Conservation (phyloP, 2,113 vertebrate genomes). For the Sylvilagus bachmani region DNA sequence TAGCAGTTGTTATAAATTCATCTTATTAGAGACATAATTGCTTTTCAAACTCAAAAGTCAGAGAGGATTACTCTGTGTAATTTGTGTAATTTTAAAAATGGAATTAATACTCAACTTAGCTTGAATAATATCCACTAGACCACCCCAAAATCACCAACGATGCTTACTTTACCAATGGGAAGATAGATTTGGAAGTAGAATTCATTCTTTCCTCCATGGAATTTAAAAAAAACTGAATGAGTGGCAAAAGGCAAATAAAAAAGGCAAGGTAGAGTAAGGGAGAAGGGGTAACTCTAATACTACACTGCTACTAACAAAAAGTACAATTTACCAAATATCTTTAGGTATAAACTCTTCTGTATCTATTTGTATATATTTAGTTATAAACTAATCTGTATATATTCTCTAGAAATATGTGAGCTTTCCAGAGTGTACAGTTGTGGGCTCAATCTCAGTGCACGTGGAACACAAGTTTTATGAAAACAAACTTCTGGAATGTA, state of each 20-base stretch:
- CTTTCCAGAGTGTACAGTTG: background rate
- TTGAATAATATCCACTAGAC: background rate
- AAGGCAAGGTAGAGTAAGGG: background rate
- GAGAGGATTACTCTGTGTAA: background rate
- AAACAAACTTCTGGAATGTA: background rate
- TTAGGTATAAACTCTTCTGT: background rate
- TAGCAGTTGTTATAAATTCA: constrained; percentile 17
- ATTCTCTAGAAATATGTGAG: background rate
- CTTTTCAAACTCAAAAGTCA: background rate
- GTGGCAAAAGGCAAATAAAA: background rate
- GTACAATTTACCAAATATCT: background rate
- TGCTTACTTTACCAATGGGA: background rate
- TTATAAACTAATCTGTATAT: no score
- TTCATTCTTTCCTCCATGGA: background rate
- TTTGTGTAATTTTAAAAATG: background rate
- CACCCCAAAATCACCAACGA: background rate
- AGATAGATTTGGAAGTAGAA: background rate
- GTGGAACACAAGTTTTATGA: background rate
- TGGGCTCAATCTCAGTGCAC: background rate
- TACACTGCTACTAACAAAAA: background rate
- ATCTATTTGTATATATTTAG: no score
- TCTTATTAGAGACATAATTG: background rate
- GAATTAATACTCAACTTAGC: background rate
- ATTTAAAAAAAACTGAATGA: background rate
- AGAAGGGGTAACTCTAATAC: background rate